Conservation (phyloP, 2,888 invertebrate species). For the Eilema caniola region DNA sequence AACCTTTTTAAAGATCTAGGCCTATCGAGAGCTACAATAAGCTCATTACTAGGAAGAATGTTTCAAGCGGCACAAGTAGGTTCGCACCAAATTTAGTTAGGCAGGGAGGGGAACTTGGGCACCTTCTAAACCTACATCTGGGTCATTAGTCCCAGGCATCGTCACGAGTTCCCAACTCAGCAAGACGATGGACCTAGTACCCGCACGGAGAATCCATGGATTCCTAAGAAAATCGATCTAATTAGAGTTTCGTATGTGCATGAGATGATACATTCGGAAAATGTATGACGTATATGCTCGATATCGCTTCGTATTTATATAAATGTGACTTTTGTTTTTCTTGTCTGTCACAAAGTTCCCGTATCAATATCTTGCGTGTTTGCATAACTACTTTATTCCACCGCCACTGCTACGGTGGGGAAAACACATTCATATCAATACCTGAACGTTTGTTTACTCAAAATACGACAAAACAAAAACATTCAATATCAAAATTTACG, state of each 20-base stretch:
- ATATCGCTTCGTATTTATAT: slow-evolving; percentile 58
- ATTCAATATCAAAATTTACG: slow-evolving; percentile 45
- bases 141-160: too few relatives aligned
- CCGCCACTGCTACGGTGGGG: slow-evolving; percentile 58
- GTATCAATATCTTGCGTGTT: slow-evolving; percentile 79
- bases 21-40: too few relatives aligned
- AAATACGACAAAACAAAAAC: slow-evolving; percentile 53
- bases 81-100: too few relatives aligned
- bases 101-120: too few relatives aligned
- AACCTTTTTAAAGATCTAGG: too few relatives aligned
- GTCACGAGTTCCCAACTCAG: too few relatives aligned
- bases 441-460: slow-evolving; percentile 58
- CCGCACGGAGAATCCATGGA: too few relatives aligned
- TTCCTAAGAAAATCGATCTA: too few relatives aligned
- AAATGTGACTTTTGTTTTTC: slow-evolving; percentile 80
- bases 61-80: too few relatives aligned
- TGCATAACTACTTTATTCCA: slow-evolving; percentile 79
- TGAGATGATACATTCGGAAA: not conserved
- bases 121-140: too few relatives aligned
- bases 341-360: slow-evolving; percentile 75
- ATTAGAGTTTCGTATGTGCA: not conserved
- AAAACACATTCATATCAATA: slow-evolving; percentile 72
- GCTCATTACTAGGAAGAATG: too few relatives aligned
- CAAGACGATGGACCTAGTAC: too few relatives aligned
- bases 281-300: slow-evolving; percentile 36